These are phyloP conservation scores for Alosa sapidissima DNA, from an alignment of 2,797 vertebrate species.

Conservation along the genomic window DNA sequence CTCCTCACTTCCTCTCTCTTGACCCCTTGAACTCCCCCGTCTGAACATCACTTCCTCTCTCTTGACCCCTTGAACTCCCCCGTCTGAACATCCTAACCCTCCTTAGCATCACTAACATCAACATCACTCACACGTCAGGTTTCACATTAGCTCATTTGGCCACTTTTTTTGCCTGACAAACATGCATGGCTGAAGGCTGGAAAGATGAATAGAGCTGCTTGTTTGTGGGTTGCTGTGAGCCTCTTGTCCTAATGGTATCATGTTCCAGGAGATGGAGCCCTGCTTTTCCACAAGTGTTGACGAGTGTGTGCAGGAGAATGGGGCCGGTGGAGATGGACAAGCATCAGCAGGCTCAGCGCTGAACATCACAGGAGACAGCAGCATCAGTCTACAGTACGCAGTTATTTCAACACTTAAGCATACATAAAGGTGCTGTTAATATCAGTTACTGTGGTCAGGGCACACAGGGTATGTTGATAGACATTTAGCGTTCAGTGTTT, in stretches of 20 bases:
- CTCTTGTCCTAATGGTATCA: conserved; percentile 45
- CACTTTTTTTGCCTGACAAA: conserved; percentile 21
- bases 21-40: not conserved
- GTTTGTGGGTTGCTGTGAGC: not conserved
- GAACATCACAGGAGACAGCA: conserved; percentile 28
- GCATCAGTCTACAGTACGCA: conserved; percentile 40
- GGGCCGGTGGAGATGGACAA: conserved; percentile 35
- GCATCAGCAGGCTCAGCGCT: conserved; percentile 22
- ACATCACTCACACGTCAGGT: not conserved
- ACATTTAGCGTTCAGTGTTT: not conserved
- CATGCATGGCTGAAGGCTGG: not conserved
- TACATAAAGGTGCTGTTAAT: not conserved
- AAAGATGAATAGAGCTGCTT: not conserved
- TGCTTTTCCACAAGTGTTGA: conserved; percentile 44
- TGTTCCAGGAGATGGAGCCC: conserved; percentile 62
- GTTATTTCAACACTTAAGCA: not conserved
- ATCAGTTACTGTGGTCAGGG: not conserved
- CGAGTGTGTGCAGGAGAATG: conserved; percentile 33
- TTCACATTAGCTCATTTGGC: not conserved
- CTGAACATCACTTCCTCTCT: too few relatives aligned
- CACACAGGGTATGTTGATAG: not conserved
- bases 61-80: not conserved
- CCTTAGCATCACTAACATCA: not conserved
- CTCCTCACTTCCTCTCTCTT: not conserved
- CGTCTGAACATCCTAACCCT: not conserved